A percentile compares a stretch with the other conserved stretches of the same genome.
phyloP scores from a whole-genome alignment of 2,888 invertebrate species.

The Eledone cirrhosa region DNA sequence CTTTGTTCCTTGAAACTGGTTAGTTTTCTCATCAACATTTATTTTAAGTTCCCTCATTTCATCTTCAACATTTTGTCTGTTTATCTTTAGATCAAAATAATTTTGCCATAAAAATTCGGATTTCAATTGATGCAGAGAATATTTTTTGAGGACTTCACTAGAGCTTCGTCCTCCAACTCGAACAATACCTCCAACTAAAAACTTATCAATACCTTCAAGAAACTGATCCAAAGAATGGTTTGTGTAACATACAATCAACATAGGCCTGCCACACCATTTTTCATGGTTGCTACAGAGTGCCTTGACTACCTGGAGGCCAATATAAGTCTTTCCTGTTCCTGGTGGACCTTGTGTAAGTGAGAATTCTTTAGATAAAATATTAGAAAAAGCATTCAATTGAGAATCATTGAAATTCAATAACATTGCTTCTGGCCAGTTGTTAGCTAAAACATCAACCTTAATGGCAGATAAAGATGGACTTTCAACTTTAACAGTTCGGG shows the following conservation, averaged over 20 bases:
- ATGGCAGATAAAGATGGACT: background rate
- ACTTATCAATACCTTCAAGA: constrained; percentile 60
- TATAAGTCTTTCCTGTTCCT: constrained; percentile 85
- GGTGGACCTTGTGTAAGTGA: constrained; percentile 75
- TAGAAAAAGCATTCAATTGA: constrained; percentile 56
- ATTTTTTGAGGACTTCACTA: constrained; percentile 49
- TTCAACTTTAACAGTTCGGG: constrained; percentile 31
- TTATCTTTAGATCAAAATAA: background rate
- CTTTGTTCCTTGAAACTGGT: constrained; percentile 43
- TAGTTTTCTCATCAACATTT: constrained; percentile 39
- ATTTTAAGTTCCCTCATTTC: constrained; percentile 41
- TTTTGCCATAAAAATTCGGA: background rate
- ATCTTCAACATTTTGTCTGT: constrained; percentile 34
- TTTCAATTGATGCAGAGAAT: constrained; percentile 33
- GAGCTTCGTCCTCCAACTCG: constrained; percentile 58
- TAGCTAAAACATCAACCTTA: constrained; percentile 23
- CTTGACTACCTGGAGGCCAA: constrained; percentile 79
- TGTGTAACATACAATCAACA: constrained; percentile 65
- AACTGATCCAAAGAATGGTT: constrained; percentile 67
- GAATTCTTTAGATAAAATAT: constrained; percentile 60
- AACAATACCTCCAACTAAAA: constrained; percentile 50
- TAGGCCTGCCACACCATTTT: constrained; percentile 64
- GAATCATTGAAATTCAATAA: constrained; percentile 53
- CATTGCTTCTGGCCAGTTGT: constrained; percentile 55
- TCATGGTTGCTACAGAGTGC: constrained; percentile 73